Conservation (phyloP, 2,113 vertebrate species). For the Meriones unguiculatus region DNA sequence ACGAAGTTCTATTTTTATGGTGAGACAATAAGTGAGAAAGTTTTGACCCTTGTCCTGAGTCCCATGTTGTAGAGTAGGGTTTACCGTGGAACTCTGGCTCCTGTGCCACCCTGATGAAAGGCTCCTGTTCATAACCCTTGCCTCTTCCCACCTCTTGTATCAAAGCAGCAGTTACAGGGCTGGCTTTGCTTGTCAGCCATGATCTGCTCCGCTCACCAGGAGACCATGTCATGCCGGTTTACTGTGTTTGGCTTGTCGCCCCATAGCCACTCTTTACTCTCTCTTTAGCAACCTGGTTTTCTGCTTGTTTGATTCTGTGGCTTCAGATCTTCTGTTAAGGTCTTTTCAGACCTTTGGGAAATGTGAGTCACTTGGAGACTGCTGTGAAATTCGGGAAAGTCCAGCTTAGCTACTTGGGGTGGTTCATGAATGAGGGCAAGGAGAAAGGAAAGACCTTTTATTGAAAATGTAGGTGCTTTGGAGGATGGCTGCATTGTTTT, state of each 20-base stretch:
- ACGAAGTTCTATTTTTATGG: background rate
- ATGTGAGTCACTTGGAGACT: background rate
- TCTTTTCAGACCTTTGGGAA: slow-evolving; percentile 7
- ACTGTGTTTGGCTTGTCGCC: background rate
- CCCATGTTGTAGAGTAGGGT: background rate
- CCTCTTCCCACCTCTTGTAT: background rate
- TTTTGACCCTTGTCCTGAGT: background rate
- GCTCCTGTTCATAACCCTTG: background rate
- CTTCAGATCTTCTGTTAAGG: background rate
- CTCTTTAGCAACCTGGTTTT: background rate
- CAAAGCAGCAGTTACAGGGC: background rate
- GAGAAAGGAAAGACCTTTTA: background rate
- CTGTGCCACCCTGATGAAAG: background rate
- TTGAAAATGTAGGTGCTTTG: background rate
- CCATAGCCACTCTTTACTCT: background rate
- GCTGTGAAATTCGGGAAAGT: background rate
- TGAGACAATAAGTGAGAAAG: background rate
- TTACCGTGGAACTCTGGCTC: background rate
- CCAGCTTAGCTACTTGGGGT: background rate
- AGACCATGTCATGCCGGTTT: background rate
- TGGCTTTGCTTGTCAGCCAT: background rate
- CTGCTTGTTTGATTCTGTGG: background rate
- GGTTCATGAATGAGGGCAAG: background rate
- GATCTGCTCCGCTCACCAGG: background rate
- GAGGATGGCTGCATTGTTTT: background rate